Conservation (phyloP, 1,140 invertebrate genomes). For the Reticulitermes speratus region DNA sequence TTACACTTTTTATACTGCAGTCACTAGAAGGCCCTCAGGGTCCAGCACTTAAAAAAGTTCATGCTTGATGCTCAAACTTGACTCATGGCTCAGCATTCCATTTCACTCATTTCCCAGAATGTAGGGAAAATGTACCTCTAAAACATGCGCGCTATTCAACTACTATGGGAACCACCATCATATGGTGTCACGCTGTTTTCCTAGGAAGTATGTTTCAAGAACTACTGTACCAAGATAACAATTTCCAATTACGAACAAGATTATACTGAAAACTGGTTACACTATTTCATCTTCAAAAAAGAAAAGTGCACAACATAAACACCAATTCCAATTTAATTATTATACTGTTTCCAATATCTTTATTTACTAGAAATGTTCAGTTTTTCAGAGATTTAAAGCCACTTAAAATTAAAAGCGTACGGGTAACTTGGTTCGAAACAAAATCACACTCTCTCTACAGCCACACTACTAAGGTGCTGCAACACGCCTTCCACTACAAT, state of each 20-base stretch:
- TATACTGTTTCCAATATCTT: background rate
- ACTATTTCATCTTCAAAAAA: background rate
- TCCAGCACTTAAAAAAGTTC: background rate
- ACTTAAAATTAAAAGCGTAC: conserved; percentile 17
- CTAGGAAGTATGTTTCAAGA: background rate
- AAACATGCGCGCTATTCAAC: background rate
- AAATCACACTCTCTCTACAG: conserved; percentile 18
- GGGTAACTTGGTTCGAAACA: background rate
- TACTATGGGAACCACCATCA: background rate
- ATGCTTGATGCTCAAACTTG: background rate
- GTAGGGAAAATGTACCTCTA: background rate
- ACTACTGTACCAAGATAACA: background rate
- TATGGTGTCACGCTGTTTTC: background rate
- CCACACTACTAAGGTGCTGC: background rate
- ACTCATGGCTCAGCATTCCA: background rate
- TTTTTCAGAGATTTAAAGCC: background rate
- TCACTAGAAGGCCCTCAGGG: background rate
- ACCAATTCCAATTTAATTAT: background rate
- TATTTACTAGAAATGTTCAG: conserved; percentile 4
- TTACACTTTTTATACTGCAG: background rate
- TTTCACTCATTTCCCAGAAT: background rate
- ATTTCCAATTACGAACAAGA: background rate
- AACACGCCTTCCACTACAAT: background rate
- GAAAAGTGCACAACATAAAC: background rate
- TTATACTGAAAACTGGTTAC: background rate